phyloP scores from a whole-genome alignment of 2,113 vertebrate species.

The Eudyptes chrysolophus region DNA sequence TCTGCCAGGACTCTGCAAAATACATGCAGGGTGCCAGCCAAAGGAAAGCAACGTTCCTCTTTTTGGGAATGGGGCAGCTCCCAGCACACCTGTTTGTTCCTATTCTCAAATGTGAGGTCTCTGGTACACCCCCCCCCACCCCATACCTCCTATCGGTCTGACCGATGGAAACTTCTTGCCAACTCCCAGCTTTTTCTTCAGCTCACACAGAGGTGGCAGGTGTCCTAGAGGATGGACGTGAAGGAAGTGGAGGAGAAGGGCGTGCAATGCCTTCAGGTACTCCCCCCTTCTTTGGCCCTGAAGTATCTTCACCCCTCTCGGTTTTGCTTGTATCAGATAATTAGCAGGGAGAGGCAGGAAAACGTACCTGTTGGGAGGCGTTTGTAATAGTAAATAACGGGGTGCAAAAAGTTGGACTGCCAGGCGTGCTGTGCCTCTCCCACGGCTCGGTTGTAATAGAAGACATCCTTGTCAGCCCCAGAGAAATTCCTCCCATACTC shows the following conservation, averaged over 20 bases:
- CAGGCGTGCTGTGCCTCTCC: constrained; percentile 89
- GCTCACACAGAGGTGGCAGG: neutral
- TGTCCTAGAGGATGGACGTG: neutral
- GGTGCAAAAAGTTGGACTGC: constrained; percentile 95
- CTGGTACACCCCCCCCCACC: neutral
- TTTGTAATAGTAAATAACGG: constrained; percentile 92
- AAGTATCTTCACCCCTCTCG: neutral
- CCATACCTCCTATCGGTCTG: rapidly evolving
- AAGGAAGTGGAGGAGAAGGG: neutral
- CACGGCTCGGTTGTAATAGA: constrained; percentile 83
- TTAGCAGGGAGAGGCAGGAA: neutral
- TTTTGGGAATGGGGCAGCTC: neutral
- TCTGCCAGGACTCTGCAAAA: neutral
- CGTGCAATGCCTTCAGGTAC: neutral
- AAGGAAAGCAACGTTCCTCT: neutral
- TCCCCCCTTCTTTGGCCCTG: neutral
- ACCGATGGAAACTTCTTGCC: neutral
- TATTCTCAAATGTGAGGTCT: neutral
- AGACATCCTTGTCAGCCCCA: constrained; percentile 81
- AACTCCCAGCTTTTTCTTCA: neutral
- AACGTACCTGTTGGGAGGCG: constrained; percentile 86
- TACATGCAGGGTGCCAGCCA: neutral
- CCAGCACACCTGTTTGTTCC: neutral
- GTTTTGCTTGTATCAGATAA: neutral
- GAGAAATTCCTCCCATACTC: constrained; percentile 92